phyloP scores from a whole-genome alignment of 2,113 vertebrate genomes.

The Scomber japonicus region DNA sequence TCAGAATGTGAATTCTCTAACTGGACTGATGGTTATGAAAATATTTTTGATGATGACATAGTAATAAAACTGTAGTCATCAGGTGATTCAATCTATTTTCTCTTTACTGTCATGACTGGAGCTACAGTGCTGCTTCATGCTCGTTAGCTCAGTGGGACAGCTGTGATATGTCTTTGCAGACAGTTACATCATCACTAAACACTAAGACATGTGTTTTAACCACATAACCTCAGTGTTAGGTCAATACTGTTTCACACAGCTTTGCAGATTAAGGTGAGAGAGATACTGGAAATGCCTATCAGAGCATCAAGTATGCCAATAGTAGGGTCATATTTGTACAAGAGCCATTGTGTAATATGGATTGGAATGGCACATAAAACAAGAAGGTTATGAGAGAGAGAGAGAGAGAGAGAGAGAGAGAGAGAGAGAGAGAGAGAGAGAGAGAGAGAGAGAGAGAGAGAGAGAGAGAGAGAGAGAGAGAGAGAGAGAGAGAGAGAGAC shows the following conservation, averaged over 20 bases:
- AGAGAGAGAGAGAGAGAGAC: too few relatives aligned
- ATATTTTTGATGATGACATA: not conserved
- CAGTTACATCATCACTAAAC: conserved; percentile 20
- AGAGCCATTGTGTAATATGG: not conserved
- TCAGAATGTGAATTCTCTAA: not conserved
- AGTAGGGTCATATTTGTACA: not conserved
- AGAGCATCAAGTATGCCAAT: not conserved
- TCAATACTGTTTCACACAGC: conserved; percentile 10
- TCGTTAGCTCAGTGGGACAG: not conserved
- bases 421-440: too few relatives aligned
- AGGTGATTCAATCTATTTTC: not conserved
- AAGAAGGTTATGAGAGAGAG: too few relatives aligned
- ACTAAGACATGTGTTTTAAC: conserved; percentile 4
- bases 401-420: too few relatives aligned
- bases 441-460: too few relatives aligned
- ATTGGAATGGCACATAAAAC: too few relatives aligned
- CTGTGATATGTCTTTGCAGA: conserved; percentile 11
- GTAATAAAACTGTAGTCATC: not conserved
- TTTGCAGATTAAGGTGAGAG: not conserved
- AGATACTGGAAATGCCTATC: not conserved
- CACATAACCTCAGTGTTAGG: conserved; percentile 5
- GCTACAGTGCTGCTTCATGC: too few relatives aligned
- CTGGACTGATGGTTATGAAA: not conserved
- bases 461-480: too few relatives aligned
- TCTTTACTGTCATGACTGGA: not conserved